Conservation (phyloP, 2,113 vertebrate species). For the Nibea coibor region DNA sequence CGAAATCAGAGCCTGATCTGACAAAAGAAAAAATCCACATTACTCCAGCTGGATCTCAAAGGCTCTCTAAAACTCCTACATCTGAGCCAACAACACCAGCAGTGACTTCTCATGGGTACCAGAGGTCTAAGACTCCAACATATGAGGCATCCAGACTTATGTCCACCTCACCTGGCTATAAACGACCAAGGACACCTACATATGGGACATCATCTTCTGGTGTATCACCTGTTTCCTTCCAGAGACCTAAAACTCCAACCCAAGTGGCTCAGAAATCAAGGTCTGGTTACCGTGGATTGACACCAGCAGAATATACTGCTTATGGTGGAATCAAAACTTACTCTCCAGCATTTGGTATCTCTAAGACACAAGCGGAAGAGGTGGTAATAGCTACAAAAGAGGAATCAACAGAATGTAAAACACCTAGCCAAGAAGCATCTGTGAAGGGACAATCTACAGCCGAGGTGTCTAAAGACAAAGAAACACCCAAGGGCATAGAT, state of each 20-base stretch:
- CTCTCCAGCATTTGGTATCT: constrained; percentile 76
- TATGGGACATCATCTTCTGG: constrained; percentile 42
- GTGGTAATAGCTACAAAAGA: constrained; percentile 48
- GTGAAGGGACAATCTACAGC: constrained; percentile 19
- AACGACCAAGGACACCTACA: constrained; percentile 77
- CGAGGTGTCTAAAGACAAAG: constrained; percentile 41
- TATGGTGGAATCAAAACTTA: constrained; percentile 81
- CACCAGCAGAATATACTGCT: constrained; percentile 82
- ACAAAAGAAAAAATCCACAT: constrained; percentile 28
- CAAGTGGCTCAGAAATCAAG: constrained; percentile 65
- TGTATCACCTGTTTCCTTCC: constrained; percentile 58
- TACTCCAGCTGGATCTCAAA: constrained; percentile 31
- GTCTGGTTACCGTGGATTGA: constrained; percentile 81
- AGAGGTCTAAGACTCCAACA: constrained; percentile 74
- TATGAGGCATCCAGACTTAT: constrained; percentile 64
- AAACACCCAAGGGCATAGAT: constrained; percentile 36
- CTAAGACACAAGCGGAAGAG: constrained; percentile 39
- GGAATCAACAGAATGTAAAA: constrained; percentile 33
- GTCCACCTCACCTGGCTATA: constrained; percentile 60
- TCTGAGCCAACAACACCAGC: constrained; percentile 34
- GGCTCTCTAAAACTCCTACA: constrained; percentile 22
- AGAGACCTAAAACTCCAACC: constrained; percentile 80
- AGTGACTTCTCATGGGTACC: constrained; percentile 33
- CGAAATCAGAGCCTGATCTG: constrained; percentile 59
- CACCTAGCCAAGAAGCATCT: constrained; percentile 30